Percentiles rank a stretch among this genome's conserved stretches.
These are phyloP conservation scores for Anoplolepis gracilipes DNA, from an alignment of 1,140 invertebrate genomes.

Conservation along the genomic window DNA sequence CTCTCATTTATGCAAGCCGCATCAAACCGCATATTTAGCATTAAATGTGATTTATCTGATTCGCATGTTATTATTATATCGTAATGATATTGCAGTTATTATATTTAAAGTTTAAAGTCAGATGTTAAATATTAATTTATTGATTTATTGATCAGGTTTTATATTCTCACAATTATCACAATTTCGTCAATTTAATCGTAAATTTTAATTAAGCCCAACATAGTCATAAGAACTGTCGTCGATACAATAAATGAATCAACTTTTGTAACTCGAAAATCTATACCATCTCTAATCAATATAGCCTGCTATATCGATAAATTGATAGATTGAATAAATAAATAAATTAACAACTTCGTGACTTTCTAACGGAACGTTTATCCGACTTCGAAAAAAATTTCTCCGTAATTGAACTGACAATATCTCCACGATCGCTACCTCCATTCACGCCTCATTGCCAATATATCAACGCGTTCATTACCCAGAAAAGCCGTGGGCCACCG, in stretches of 20 bases:
- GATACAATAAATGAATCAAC: neutral
- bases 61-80: neutral
- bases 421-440: slow-evolving; percentile 15
- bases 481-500: slow-evolving; percentile 20
- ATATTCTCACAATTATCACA: neutral
- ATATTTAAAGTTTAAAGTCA: neutral
- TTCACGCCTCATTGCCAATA: slow-evolving; percentile 52
- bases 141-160: neutral
- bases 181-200: neutral
- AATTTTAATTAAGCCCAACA: neutral
- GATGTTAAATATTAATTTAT: slow-evolving; percentile 7
- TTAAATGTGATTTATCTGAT: slow-evolving; percentile 21
- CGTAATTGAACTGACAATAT: slow-evolving; percentile 22
- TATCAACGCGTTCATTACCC: slow-evolving; percentile 33
- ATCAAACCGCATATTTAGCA: slow-evolving; percentile 14
- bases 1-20: slow-evolving; percentile 9
- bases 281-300: neutral
- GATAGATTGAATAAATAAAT: slow-evolving; percentile 3
- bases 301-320: neutral
- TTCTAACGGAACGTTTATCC: neutral
- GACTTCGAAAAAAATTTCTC: slow-evolving; percentile 38
- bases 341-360: neutral
- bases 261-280: neutral
- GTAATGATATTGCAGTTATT: slow-evolving; percentile 8
- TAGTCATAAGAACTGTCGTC: no score